Conservation (phyloP, 2,113 vertebrate species). For the Sclerurus mexicanus region DNA sequence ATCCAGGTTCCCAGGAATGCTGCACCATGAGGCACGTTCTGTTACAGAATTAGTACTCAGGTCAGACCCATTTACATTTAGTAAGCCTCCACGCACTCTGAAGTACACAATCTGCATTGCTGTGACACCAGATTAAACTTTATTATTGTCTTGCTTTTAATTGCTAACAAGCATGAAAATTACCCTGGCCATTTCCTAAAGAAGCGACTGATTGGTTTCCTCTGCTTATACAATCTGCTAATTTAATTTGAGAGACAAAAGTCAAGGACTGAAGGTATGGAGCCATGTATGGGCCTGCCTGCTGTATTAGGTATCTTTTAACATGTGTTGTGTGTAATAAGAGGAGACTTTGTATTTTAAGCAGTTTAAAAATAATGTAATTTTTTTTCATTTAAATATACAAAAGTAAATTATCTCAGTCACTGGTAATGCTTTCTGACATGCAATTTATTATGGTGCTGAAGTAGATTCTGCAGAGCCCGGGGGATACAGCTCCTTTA, state of each 20-base stretch:
- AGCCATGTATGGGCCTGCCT: background rate
- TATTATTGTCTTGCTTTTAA: background rate
- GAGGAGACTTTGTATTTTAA: conserved; percentile 28
- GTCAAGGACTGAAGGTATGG: background rate
- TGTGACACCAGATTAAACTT: background rate
- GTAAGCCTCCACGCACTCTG: background rate
- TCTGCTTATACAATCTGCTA: background rate
- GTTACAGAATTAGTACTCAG: background rate
- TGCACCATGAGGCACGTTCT: background rate
- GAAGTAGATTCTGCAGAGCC: conserved; percentile 23
- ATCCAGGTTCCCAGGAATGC: background rate
- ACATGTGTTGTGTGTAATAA: background rate
- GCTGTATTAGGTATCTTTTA: background rate
- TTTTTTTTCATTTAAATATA: conserved; percentile 17
- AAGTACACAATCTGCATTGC: background rate
- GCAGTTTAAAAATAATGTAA: conserved; percentile 19
- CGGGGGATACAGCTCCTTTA: conserved; percentile 22
- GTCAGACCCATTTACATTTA: background rate
- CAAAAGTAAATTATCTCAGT: conserved; percentile 37
- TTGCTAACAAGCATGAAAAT: background rate
- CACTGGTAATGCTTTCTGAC: conserved; percentile 38
- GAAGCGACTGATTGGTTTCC: background rate
- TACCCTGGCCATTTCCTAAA: background rate
- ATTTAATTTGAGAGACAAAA: background rate
- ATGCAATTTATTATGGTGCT: conserved; percentile 41